A percentile compares a stretch with the other conserved stretches of the same genome.
These are phyloP conservation scores for Thamnaconus septentrionalis DNA, from an alignment of 2,113 vertebrate genomes.

Conservation along the genomic window DNA sequence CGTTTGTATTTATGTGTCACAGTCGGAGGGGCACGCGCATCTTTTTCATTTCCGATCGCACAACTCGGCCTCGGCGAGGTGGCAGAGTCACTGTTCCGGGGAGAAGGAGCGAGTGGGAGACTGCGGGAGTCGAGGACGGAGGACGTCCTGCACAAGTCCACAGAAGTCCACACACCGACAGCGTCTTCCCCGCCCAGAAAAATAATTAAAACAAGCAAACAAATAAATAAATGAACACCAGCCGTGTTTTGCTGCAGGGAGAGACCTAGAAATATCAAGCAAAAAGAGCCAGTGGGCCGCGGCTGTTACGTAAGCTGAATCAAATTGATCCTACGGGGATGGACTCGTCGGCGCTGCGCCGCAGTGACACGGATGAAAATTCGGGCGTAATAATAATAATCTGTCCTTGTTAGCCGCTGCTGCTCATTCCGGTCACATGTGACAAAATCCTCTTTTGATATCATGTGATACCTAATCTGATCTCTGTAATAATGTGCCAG, in stretches of 20 bases:
- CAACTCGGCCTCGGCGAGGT: conserved; percentile 14
- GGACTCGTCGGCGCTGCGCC: conserved; percentile 37
- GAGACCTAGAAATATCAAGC: conserved; percentile 58
- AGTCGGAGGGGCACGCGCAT: background rate
- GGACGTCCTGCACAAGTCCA: conserved; percentile 32
- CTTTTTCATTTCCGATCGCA: conserved; percentile 14
- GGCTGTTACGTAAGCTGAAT: conserved; percentile 54
- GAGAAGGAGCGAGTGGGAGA: conserved; percentile 1
- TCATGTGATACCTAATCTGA: background rate
- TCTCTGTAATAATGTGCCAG: background rate
- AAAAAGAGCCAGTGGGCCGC: conserved; percentile 28
- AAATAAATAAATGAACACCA: conserved; percentile 27
- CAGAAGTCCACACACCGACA: conserved; percentile 33
- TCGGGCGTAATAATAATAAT: conserved; percentile 27
- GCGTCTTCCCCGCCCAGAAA: conserved; percentile 28
- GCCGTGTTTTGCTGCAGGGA: conserved; percentile 43
- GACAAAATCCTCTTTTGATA: background rate
- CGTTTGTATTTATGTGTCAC: no score
- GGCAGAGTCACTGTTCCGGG: conserved; percentile 5
- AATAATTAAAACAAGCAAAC: no score
- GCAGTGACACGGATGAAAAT: conserved; percentile 41
- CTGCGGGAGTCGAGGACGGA: conserved; percentile 26
- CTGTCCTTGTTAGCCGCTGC: background rate
- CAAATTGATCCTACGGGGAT: conserved; percentile 54
- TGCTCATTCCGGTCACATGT: background rate